Evolutionary conservation across 2,113 vertebrate genomes (phyloP), one percentile per base, ranked within the genome.

Genomic region (Paramormyrops kingsleyae): DNA sequence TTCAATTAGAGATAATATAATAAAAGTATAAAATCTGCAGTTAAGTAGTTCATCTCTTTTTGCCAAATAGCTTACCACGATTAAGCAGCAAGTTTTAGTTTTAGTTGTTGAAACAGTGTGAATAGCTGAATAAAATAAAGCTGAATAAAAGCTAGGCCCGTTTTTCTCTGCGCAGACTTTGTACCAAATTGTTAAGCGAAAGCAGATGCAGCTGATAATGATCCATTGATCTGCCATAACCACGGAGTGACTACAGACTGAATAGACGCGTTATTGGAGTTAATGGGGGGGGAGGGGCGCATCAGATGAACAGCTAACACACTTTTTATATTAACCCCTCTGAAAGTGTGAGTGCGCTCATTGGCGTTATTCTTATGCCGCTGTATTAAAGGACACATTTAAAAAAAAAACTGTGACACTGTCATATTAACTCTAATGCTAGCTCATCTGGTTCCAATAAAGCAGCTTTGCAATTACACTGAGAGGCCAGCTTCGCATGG

Each of bases 381-480:
- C 44, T n/a, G 39, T 24, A 47, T 47, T 84, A 39, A 42, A n/a
- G 44, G 5, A 83, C 17, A 44, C 19, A 42, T 21, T 6, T 2
- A 21, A 42, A 44, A 5, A 5, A 42, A 35, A 39, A 15, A 5
- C 50, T 21, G 39, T 39, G 39, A 21, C 19, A 12, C 42, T 84
- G 44, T 84, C 24, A 84, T 84, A 84, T 84, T 84, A 42, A 49
- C 46, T 49, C 35, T n/a, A 85, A 49, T 6, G 21, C 10, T 19
- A 27, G 24, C 85, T 87, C 85, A 87, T 31, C 85, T 87, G 88
- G 77, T 77, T 84, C n/a, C 39, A 27, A 89, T 42, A 84, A 15
- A 10, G 8, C 27, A 19, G 49, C 70, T n/a, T 31, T n/a, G 24
- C 77, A 53, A 42, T 47, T 83, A 46, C 47, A 21, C 13, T 10